Conservation (phyloP, 2,888 invertebrate genomes). For the Drosophila percnosoma region DNA sequence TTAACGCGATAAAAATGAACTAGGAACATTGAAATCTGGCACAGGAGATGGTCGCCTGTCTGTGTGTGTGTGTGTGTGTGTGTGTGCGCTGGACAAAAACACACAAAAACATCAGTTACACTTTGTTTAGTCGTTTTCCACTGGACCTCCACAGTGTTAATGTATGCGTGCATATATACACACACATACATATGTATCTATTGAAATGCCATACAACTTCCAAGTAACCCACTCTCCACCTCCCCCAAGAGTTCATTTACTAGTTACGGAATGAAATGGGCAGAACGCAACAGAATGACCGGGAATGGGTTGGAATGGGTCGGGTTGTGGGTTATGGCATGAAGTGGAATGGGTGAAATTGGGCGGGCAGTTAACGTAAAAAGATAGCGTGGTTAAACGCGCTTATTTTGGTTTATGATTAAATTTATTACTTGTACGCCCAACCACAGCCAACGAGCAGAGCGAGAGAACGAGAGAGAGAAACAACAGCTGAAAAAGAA, state of each 20-base stretch:
- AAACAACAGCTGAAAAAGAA: slow-evolving; percentile 11
- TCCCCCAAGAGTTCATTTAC: not conserved
- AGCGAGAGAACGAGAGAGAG: slow-evolving; percentile 2
- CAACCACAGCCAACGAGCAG: slow-evolving; percentile 58
- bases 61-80: not conserved
- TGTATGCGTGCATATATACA: slow-evolving; percentile 7
- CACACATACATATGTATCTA: slow-evolving; percentile 53
- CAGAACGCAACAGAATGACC: slow-evolving; percentile 13
- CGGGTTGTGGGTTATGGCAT: not conserved
- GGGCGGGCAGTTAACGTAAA: slow-evolving; percentile 55
- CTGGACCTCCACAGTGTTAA: slow-evolving; percentile 32
- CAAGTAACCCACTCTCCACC: not conserved
- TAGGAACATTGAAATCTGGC: slow-evolving; percentile 77
- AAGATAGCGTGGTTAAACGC: slow-evolving; percentile 80
- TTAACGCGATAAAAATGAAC: slow-evolving; percentile 80
- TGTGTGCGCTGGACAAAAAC: slow-evolving; percentile 45
- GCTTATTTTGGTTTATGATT: slow-evolving; percentile 80
- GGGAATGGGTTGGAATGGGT: slow-evolving; percentile 5
- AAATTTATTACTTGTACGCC: slow-evolving; percentile 78
- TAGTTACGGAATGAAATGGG: slow-evolving; percentile 28
- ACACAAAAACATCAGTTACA: slow-evolving; percentile 78
- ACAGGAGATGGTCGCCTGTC: slow-evolving; percentile 23
- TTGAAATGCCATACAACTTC: slow-evolving; percentile 42
- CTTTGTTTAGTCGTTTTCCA: slow-evolving; percentile 68
- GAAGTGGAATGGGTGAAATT: slow-evolving; percentile 15